Base-by-base conservation (phyloP, 2,888 invertebrate genomes). In the Athrips mouffetella region DNA sequence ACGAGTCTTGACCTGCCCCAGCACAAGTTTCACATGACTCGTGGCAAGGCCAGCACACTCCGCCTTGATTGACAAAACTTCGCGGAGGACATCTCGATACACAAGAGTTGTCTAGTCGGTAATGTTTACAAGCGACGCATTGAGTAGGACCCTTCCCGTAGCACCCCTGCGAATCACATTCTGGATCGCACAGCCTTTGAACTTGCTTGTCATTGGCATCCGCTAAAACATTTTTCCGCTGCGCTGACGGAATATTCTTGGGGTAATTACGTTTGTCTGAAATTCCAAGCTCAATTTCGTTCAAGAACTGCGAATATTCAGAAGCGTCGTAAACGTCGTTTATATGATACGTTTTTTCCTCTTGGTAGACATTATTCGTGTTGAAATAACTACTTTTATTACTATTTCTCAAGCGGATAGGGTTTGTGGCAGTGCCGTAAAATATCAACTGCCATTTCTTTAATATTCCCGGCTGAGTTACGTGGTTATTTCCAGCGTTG, bases 371-470 rank as follows among this genome's bases (percentile, higher is more conserved):
- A 77, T 62, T 89, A 73, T 67, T 89, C 65, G 89, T 84, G 80
- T 75, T 67, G 71, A 76, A 84, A 89, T 79, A 80, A 71, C 89
- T 73, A 70, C 89, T 73, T 60, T 89, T 90, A 57, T 90, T 88
- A 63, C 93, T 91, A 57, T 90, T 88, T 63, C 93, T 91, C 46
- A 96, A 82, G 47, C 94, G 90, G 60, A 96, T 92, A 0, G 98
- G 97, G 73, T 96, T 94, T 18, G 91, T 91, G 37, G 95, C 92
- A 2, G 98, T 98, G 27, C 99, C 99, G 76, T 98, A 98, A 82
- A 99, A 95, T 67, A 98, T 95, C 62, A 99, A 90, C 76, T 97
- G 96, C 98, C 98, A 99, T 77, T 96, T 96, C 70, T 96, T 94
- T 62, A 98, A 87, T 53, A 96, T 92, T 66, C 96, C 96, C 49